These are phyloP conservation scores for Fregetta grallaria DNA, from an alignment of 2,113 vertebrate species.

Conservation along the genomic window DNA sequence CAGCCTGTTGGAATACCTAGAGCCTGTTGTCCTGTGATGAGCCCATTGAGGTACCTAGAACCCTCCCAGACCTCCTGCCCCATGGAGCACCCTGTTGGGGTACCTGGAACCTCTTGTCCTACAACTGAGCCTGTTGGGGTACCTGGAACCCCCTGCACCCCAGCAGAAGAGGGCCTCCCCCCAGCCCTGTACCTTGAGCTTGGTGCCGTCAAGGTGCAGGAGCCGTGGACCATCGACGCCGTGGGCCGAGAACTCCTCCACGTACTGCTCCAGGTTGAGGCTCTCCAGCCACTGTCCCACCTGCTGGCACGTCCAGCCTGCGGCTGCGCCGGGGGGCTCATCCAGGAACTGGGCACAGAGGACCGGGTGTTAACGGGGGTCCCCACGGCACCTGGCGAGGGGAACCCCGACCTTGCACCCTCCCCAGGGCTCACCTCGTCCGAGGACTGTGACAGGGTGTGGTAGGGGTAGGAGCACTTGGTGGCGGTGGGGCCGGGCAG, in stretches of 20 bases:
- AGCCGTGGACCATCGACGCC: constrained; percentile 82
- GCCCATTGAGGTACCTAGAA: neutral
- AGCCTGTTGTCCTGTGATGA: neutral
- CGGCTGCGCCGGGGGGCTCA: constrained; percentile 71
- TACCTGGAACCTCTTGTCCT: neutral
- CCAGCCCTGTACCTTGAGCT: constrained; percentile 80
- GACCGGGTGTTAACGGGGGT: neutral
- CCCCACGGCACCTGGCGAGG: rapidly evolving
- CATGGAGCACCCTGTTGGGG: neutral
- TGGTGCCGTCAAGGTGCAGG: constrained; percentile 83
- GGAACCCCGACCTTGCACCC: rapidly evolving
- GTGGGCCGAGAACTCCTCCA: constrained; percentile 77
- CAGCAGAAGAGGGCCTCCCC: neutral
- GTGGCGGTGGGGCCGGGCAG: constrained; percentile 68
- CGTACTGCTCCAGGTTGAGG: constrained; percentile 85
- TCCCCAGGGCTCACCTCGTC: constrained; percentile 78
- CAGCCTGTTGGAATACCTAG: neutral
- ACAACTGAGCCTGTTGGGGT: neutral
- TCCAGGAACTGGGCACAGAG: constrained; percentile 78
- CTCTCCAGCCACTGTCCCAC: constrained; percentile 88
- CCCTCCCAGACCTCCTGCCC: neutral
- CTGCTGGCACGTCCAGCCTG: constrained; percentile 84
- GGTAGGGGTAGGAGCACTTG: constrained; percentile 87
- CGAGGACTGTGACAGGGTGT: constrained; percentile 88
- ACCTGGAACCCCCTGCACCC: neutral